A percentile compares a stretch with the other conserved stretches of the same genome.
These are phyloP conservation scores for Ficedula albicollis DNA, from an alignment of 2,797 vertebrate species.

Conservation along the genomic window DNA sequence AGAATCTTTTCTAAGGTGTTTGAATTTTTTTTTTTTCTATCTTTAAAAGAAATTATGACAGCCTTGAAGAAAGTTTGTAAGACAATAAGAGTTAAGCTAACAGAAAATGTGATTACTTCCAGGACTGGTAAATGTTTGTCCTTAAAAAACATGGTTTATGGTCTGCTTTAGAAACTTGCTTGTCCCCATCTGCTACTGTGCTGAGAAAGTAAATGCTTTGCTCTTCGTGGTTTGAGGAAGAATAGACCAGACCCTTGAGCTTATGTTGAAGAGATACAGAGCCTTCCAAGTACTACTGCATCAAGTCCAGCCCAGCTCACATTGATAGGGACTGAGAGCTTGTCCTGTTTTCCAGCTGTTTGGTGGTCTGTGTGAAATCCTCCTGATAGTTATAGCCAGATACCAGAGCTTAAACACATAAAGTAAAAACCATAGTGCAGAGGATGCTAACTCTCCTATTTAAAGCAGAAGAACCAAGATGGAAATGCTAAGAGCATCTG, in stretches of 20 bases:
- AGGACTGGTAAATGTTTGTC: not conserved
- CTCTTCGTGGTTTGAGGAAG: not conserved
- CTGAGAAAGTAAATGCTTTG: not conserved
- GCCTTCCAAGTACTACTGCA: not conserved
- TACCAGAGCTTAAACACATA: not conserved
- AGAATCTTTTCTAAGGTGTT: not conserved
- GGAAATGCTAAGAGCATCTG: not conserved
- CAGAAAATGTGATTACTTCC: not conserved
- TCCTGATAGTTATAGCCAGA: not conserved
- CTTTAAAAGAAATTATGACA: not conserved
- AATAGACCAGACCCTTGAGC: not conserved
- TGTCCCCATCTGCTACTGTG: not conserved
- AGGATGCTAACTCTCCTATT: not conserved
- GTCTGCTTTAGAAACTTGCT: not conserved
- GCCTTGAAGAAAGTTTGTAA: not conserved
- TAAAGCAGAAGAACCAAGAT: not conserved
- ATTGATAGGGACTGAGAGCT: not conserved
- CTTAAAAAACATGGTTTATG: not conserved
- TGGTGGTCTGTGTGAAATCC: not conserved
- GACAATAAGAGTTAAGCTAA: not conserved
- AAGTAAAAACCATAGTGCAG: not conserved
- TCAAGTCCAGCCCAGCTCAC: not conserved
- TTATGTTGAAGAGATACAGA: not conserved
- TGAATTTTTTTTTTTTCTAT: not conserved
- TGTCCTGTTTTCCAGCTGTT: not conserved